Base-by-base conservation (phyloP, 2,888 invertebrate species). In the Philonicus albiceps region DNA sequence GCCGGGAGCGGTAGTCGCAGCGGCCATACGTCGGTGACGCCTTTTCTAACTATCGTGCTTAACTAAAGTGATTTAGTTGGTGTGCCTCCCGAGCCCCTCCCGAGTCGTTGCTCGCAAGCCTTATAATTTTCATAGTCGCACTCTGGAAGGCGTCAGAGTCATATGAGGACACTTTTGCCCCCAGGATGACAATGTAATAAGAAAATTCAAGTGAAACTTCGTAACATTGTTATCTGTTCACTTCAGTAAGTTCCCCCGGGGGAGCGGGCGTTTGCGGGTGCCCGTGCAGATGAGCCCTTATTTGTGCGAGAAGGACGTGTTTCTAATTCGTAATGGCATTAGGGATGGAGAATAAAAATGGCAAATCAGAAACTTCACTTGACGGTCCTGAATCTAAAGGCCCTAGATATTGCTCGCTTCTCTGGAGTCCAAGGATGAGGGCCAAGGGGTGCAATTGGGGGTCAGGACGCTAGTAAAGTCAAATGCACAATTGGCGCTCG, bases 181-280 rank as follows among this genome's bases (percentile, higher is more conserved):
- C 75, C 76, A 86, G 86, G 86, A 75, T 76, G 86, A 86, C 86
- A 86, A 86, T 75, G 75, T 86, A 86, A 86, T 86, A 86, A 86
- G 86, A 76, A 86, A 86, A 86, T 86, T 86, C 86, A 86, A 76
- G 75, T 86, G 86, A 86, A 86, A 86, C 86, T 86, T 86, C 34
- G 43, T 76, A 86, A 86, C 86, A 86, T 86, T 86, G 86, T 86
- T 86, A 86, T 86, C 86, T 86, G 86, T 76, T 86, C 86, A 75
- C 76, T 74, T 86, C 76, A 86, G 86, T 76, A 55, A 86, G 37
- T 86, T 86, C 86, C 53, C 27, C 2, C 30, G 81, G 74, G 7
- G 34, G 31, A 7, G 30, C n/a, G 37, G 74, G 74, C n/a, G 27
- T 34, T 31, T 31, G 37, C n/a, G 13, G 74, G 31, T 19, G 55